These are phyloP conservation scores for Conus betulinus DNA, from an alignment of 1,140 invertebrate species.

Conservation along the genomic window DNA sequence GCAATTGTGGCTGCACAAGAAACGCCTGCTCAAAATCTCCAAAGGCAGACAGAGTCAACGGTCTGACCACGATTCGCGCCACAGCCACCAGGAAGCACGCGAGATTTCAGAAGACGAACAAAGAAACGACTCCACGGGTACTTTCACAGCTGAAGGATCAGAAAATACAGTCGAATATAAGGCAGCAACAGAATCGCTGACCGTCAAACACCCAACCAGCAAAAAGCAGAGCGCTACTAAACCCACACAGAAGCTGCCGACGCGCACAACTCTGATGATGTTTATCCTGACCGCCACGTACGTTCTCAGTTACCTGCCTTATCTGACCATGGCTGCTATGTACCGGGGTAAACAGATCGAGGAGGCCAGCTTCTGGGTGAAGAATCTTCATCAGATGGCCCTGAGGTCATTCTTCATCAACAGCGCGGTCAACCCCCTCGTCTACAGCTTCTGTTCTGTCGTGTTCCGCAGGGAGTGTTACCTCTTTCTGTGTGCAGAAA, in stretches of 20 bases:
- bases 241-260: neutral
- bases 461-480: neutral
- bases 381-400: neutral
- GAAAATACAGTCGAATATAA: no score
- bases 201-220: neutral
- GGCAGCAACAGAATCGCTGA: no score
- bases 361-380: neutral
- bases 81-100: neutral
- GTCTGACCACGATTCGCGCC: neutral
- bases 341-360: neutral
- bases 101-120: neutral
- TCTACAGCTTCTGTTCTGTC: slow-evolving; percentile 13
- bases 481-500: neutral
- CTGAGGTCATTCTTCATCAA: neutral
- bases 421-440: slow-evolving; percentile 24
- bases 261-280: slow-evolving; percentile 60
- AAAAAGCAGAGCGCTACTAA: neutral
- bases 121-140: no score
- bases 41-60: neutral
- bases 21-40: neutral
- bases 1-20: slow-evolving; percentile 13
- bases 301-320: slow-evolving; percentile 66
- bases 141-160: no score
- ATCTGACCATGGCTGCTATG: slow-evolving; percentile 47
- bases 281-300: slow-evolving; percentile 65